Evolutionary conservation across 2,113 vertebrate genomes (phyloP).

Genomic region (Procapra przewalskii): DNA sequence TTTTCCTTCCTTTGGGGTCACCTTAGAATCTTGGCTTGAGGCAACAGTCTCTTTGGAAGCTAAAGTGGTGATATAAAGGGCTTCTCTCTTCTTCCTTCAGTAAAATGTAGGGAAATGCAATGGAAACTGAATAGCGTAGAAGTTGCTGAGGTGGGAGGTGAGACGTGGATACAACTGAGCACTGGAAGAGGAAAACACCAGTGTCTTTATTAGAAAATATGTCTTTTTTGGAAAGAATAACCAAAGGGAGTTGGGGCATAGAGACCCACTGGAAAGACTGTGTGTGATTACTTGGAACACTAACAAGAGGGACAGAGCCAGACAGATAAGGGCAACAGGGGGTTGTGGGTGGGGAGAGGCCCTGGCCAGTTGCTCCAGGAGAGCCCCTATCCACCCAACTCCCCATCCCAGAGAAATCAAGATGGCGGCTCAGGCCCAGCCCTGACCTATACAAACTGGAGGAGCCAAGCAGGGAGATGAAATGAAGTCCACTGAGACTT

Average conservation of each 20-base stretch:
- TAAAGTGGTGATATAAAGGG: background rate
- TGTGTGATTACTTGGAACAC: background rate
- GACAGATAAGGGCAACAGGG: background rate
- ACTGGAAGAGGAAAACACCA: background rate
- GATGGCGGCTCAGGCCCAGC: too few species aligned
- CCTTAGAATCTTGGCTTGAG: slow-evolving; percentile 29
- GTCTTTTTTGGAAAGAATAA: background rate
- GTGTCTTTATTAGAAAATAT: background rate
- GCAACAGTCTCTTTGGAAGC: background rate
- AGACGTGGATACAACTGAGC: background rate
- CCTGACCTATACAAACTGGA: background rate
- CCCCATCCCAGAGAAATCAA: background rate
- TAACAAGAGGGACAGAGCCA: background rate
- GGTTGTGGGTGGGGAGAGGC: background rate
- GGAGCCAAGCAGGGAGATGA: background rate
- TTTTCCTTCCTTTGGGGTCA: slow-evolving; percentile 25
- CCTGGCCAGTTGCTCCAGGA: background rate
- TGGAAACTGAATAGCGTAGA: background rate
- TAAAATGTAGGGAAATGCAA: background rate
- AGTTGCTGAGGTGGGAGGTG: background rate
- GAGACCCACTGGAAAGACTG: background rate
- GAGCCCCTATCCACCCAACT: background rate
- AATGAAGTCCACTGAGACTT: background rate
- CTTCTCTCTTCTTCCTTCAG: background rate
- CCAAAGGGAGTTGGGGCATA: background rate